phyloP scores from a whole-genome alignment of 2,797 vertebrate species.

The Malacoraja senta region DNA sequence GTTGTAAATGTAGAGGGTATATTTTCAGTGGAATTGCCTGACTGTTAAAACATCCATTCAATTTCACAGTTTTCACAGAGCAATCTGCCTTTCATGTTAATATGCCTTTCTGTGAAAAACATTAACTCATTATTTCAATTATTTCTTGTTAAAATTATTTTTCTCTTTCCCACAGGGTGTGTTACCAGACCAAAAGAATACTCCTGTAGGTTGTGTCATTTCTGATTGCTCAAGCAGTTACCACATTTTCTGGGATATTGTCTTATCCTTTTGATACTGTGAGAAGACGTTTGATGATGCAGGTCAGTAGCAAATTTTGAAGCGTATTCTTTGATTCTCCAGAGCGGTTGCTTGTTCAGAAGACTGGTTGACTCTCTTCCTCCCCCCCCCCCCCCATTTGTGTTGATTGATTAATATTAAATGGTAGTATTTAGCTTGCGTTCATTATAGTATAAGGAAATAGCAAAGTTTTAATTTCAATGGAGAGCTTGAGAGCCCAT shows the following conservation, averaged over 20 bases:
- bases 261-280: constrained; percentile 54
- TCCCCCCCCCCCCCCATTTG: background rate
- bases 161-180: constrained; percentile 46
- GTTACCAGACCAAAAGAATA: constrained; percentile 53
- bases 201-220: constrained; percentile 49
- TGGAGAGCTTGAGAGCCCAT: no score
- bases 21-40: constrained; percentile 17
- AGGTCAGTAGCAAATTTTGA: constrained; percentile 44
- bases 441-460: background rate
- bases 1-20: background rate
- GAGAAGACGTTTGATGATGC: constrained; percentile 53
- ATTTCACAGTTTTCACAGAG: background rate
- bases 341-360: background rate
- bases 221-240: constrained; percentile 52
- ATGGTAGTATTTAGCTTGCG: background rate
- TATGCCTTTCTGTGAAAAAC: background rate
- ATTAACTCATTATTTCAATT: background rate
- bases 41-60: no score
- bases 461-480: background rate
- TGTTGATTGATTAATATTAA: background rate
- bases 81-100: no score
- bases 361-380: no score
- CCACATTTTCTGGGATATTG: constrained; percentile 50
- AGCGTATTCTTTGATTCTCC: background rate
- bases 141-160: constrained; percentile 36